Conservation (phyloP, 2,888 invertebrate species). For the Latrodectus elegans region DNA sequence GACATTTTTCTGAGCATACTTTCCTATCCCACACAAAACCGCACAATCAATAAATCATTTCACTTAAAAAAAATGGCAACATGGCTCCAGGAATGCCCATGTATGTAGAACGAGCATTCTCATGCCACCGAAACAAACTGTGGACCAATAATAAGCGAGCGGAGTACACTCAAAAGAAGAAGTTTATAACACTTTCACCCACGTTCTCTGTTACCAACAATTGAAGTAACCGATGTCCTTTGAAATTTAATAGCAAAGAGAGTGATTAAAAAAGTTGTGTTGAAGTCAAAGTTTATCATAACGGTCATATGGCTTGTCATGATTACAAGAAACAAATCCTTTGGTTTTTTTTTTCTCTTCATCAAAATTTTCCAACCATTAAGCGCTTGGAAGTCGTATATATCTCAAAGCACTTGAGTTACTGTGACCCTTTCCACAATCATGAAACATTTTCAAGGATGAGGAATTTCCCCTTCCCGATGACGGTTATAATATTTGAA, state of each 20-base stretch:
- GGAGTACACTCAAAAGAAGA: too few species aligned
- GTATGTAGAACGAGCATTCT: too few species aligned
- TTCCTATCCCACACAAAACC: too few species aligned
- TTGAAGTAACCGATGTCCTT: slow-evolving; percentile 16
- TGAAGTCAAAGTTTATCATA: slow-evolving; percentile 40
- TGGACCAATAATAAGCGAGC: too few species aligned
- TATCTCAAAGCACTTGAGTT: slow-evolving; percentile 28
- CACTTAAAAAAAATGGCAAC: too few species aligned
- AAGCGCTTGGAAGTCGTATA: slow-evolving; percentile 8
- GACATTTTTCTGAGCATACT: too few species aligned
- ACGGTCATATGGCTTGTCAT: slow-evolving; percentile 9
- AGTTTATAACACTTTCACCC: slow-evolving; percentile 11
- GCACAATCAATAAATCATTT: too few species aligned
- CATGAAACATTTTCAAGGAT: slow-evolving; percentile 21
- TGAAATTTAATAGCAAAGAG: background rate
- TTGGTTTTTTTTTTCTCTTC: background rate
- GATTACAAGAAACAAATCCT: slow-evolving; percentile 2
- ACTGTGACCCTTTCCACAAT: slow-evolving; percentile 31
- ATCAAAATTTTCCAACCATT: too few species aligned
- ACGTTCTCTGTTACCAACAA: slow-evolving; percentile 22
- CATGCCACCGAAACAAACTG: too few species aligned
- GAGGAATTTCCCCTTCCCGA: slow-evolving; percentile 22
- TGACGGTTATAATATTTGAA: slow-evolving; percentile 14
- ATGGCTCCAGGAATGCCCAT: too few species aligned
- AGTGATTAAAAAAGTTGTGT: background rate